Base-by-base conservation (phyloP, 2,888 invertebrate genomes). In the Sinhomidia bicolor region DNA sequence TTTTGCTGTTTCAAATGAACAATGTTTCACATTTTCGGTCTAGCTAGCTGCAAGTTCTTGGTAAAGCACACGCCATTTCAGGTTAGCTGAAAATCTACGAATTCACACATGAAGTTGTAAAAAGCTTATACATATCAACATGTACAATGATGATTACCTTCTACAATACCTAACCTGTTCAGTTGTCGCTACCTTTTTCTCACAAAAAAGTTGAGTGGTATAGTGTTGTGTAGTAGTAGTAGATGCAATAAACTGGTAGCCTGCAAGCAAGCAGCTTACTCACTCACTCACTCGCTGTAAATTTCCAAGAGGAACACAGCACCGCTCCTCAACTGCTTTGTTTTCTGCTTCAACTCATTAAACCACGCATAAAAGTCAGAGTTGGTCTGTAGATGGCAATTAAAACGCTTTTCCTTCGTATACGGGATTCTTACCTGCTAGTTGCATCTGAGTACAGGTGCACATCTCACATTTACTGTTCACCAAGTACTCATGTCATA, bases 331-430 rank as follows among this genome's bases (percentile, higher is more conserved):
- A 82, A 78, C 88, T 44, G 17, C 88, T 88, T 88, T 88, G 78
- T 82, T 88, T 88, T 88, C 83, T 82, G 68, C 68, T 76, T 57
- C 54, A 82, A 57, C 83, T 88, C 88, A 88, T 88, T 88, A 88
- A 83, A 65, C 65, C 41, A 7, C 78, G 29, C 83, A 83, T 65
- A 78, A 81, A 86, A 88, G 76, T 88, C 82, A 17, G 60, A 68
- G 57, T 88, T 78, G 32, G 83, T 83, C 88, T 62, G 83, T 88
- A 88, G 88, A 88, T 88, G 88, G 88, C 88, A 88, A 88, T 88
- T 88, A 88, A 88, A 88, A 88, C 88, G 88, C 88, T 79, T 68
- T 54, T 83, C 65, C 41, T 29, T 26, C 68, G 32, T 29, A 26
- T 57, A 88, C 88, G 88, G 87, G 57, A 32, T 51, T 65, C 68